Evolutionary conservation across 2,888 invertebrate species (phyloP), one percentile per base, ranked within the genome.

Genomic region (Andrena bucephala): DNA sequence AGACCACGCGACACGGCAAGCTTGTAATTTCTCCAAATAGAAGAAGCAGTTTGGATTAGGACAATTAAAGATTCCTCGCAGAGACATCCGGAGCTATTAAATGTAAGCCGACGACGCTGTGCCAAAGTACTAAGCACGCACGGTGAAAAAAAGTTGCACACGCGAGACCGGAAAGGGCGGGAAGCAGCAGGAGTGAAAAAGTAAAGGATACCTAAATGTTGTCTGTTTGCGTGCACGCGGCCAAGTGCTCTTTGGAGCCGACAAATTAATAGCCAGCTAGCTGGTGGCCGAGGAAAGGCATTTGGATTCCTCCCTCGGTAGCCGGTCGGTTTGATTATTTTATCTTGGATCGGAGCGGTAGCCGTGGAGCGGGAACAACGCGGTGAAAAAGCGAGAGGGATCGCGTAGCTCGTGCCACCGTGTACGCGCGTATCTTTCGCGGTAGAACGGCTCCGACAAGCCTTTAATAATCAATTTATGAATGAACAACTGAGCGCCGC

Each of bases 381-480:
- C 62, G 76, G 24, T 62, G 72, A 74, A 79, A 69, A 76, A 84
- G 76, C 83, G 79, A 65, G 73, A 59, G 72, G 81, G 77, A 70
- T 62, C 73, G 48, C 66, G 65, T 66, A 80, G 82, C 81, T 87
- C 89, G 83, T 87, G 85, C 85, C 84, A 80, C 71, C 77, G 84
- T 78, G 77, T 84, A 77, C 69, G 79, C 73, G 80, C 71, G 80
- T 81, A 72, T 80, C 68, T 77, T 79, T 81, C 83, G 83, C 76
- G 80, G 54, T 77, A 75, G 76, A 81, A 80, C 83, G 71, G 77
- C 74, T 66, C 81, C 81, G 69, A 81, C 80, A 70, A 87, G 83
- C 86, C 89, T 89, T 87, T 89, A 89, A 92, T 91, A 91, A 91
- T 90, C 90, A 91, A 92, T 92, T 92, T 92, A 92, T 92, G 92